Conservation (phyloP, 2,113 vertebrate genomes). For the Monopterus albus region DNA sequence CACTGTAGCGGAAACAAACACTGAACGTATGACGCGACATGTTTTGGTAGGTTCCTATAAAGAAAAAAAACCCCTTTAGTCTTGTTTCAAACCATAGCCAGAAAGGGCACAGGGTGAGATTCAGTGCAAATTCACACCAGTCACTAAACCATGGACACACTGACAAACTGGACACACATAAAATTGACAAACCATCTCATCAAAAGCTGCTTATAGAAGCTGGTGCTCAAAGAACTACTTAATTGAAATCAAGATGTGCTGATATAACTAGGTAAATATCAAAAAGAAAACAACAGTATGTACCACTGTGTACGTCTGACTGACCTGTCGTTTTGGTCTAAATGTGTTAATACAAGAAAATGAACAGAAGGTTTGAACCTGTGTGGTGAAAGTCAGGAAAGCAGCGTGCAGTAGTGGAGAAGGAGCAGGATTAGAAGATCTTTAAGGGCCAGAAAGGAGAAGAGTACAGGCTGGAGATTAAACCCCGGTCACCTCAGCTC, state of each 20-base stretch:
- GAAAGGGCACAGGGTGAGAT: too few species aligned
- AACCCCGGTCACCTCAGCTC: conserved; percentile 61
- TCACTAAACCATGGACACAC: conserved; percentile 5
- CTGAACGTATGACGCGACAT: too few species aligned
- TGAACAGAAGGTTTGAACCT: background rate
- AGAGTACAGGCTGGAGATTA: conserved; percentile 44
- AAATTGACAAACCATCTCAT: too few species aligned
- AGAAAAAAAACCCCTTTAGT: too few species aligned
- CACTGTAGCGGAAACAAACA: too few species aligned
- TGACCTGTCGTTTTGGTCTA: too few species aligned
- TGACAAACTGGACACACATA: background rate
- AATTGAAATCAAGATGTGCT: background rate
- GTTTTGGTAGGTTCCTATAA: too few species aligned
- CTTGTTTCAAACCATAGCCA: too few species aligned
- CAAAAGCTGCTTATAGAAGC: background rate
- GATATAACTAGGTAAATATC: too few species aligned
- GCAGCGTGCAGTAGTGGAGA: conserved; percentile 60
- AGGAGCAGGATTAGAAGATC: conserved; percentile 59
- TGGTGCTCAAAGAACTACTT: background rate
- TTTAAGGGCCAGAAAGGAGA: conserved; percentile 44
- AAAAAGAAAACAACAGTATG: too few species aligned
- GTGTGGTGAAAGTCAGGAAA: conserved; percentile 61
- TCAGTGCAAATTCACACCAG: background rate
- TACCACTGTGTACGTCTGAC: too few species aligned
- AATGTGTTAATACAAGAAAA: background rate